A percentile compares a stretch with the other conserved stretches of the same genome.
These are phyloP conservation scores for Trichogramma dendrolimi DNA, from an alignment of 2,888 invertebrate species.

Conservation along the genomic window DNA sequence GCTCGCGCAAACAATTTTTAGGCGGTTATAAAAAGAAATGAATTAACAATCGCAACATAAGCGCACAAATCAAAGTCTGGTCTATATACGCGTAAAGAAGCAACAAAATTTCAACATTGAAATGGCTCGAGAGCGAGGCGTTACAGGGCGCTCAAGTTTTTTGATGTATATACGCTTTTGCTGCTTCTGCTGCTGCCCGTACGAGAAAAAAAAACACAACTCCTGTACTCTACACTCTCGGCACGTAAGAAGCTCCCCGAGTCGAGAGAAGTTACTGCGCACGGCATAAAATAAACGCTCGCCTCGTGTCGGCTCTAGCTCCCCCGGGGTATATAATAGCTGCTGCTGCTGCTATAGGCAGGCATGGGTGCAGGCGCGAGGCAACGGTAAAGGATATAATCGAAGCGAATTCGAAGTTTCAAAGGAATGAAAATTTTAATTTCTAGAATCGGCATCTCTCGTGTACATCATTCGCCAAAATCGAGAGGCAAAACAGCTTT, in stretches of 20 bases:
- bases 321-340: slow-evolving; percentile 7
- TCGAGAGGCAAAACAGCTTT: not conserved
- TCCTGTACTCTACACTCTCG: no score
- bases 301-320: not conserved
- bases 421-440: no score
- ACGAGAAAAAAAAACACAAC: not conserved
- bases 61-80: no score
- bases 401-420: not conserved
- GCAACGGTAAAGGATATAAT: not conserved
- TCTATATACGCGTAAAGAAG: no score
- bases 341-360: not conserved
- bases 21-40: no score
- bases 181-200: not conserved
- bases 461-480: slow-evolving; percentile 11
- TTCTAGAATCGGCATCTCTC: slow-evolving; percentile 10
- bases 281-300: slow-evolving; percentile 22
- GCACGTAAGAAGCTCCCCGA: no score
- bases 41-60: no score
- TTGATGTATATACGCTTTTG: not conserved
- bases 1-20: no score
- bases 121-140: slow-evolving; percentile 1
- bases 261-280: slow-evolving; percentile 7
- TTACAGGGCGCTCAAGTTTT: slow-evolving; percentile 3
- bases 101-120: slow-evolving; percentile 7
- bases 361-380: not conserved